Evolutionary conservation across 37 sponge, comb jelly and placozoan species (phyloP).

Genomic region (Agelas oroides): DNA sequence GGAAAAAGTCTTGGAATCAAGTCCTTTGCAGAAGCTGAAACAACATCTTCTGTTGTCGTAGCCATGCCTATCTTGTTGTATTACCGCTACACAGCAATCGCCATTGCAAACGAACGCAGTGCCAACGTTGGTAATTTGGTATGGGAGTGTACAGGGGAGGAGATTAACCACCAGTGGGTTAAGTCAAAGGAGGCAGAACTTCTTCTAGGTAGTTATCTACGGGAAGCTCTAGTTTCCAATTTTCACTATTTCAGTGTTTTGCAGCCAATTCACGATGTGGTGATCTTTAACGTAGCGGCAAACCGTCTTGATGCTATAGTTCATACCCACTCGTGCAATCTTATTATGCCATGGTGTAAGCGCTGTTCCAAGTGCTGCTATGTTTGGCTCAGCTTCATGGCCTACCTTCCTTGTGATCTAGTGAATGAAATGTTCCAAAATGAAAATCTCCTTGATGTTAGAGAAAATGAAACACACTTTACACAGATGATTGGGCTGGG

Average conservation of each 20-base stretch:
- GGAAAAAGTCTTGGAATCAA: neutral
- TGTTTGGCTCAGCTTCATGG: slow-evolving; percentile 37
- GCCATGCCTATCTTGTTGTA: neutral
- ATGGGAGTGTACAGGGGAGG: slow-evolving; percentile 20
- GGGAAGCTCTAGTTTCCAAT: neutral
- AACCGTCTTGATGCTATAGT: neutral
- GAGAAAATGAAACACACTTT: slow-evolving; percentile 2
- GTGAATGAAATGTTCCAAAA: slow-evolving; percentile 15
- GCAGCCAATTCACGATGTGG: slow-evolving; percentile 25
- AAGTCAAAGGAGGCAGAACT: slow-evolving; percentile 12
- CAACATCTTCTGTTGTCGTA: neutral
- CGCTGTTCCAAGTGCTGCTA: slow-evolving; percentile 47
- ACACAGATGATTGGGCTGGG: slow-evolving; percentile 24
- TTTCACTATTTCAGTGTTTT: slow-evolving; percentile 10
- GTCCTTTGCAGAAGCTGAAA: neutral
- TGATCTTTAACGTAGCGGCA: slow-evolving; percentile 1
- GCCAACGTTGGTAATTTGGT: slow-evolving; percentile 28
- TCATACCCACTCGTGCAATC: slow-evolving; percentile 26
- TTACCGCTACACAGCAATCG: slow-evolving; percentile 1
- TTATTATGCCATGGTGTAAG: slow-evolving; percentile 23
- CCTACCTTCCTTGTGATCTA: slow-evolving; percentile 11
- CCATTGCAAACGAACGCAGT: slow-evolving; percentile 21
- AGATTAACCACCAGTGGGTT: slow-evolving; percentile 40
- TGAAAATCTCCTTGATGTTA: slow-evolving; percentile 26
- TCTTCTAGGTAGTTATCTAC: neutral